These are phyloP conservation scores for Anguilla megastoma DNA, from an alignment of 2,797 vertebrate species.

Conservation along the genomic window DNA sequence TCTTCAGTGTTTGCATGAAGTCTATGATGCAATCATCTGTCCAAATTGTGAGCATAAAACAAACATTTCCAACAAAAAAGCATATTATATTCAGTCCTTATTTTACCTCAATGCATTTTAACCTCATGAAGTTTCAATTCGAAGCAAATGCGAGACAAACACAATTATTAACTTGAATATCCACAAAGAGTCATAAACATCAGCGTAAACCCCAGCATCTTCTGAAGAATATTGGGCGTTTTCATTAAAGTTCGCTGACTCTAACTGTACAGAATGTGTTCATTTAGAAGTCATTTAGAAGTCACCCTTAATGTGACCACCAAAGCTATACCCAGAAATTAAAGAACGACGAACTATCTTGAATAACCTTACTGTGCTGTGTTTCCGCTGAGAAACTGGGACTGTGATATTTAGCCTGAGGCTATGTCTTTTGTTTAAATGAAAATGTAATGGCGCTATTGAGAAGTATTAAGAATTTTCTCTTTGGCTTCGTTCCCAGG, in stretches of 20 bases:
- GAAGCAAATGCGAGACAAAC: background rate
- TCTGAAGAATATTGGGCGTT: background rate
- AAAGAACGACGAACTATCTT: background rate
- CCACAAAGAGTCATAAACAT: too few relatives aligned
- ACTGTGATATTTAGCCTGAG: background rate
- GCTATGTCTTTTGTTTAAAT: constrained; percentile 4
- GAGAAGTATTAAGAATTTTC: background rate
- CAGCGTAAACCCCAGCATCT: too few relatives aligned
- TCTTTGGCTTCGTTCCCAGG: background rate
- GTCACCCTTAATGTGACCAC: background rate
- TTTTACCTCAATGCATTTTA: too few relatives aligned
- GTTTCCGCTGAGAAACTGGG: background rate
- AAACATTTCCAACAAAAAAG: background rate
- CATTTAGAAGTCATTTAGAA: background rate
- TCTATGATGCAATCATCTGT: background rate
- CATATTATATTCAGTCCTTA: background rate
- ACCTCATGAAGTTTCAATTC: too few relatives aligned
- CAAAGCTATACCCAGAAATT: background rate
- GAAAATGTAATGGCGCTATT: constrained; percentile 4
- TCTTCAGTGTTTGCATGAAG: too few relatives aligned
- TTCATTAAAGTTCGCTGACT: background rate
- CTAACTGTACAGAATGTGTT: background rate
- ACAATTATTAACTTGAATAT: background rate
- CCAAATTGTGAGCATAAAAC: background rate
- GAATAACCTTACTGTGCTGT: background rate